A percentile compares a stretch with the other conserved stretches of the same genome.
phyloP scores from a whole-genome alignment of 2,797 vertebrate genomes.

The Enoplosus armatus region DNA sequence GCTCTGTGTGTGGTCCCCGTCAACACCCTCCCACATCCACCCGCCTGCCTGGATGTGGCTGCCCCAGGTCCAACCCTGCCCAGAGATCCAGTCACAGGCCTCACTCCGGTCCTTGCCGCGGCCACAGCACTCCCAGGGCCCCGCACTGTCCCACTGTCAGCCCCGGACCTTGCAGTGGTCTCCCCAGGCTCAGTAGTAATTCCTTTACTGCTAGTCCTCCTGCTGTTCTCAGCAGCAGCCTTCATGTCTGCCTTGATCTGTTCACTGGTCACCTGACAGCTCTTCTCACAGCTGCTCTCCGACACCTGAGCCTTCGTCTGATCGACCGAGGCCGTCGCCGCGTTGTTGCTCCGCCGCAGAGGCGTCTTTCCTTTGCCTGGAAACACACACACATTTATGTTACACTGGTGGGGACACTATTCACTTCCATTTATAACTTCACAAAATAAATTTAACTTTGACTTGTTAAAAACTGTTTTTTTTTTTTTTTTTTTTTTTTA shows the following conservation, averaged over 20 bases:
- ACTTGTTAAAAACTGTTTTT: not conserved
- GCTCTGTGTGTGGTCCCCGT: slow-evolving; percentile 22
- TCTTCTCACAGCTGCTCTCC: slow-evolving; percentile 95
- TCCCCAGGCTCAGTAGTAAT: slow-evolving; percentile 67
- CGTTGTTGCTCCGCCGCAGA: slow-evolving; percentile 83
- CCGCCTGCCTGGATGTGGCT: slow-evolving; percentile 43
- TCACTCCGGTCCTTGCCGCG: slow-evolving; percentile 30
- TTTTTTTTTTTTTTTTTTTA: too few relatives aligned
- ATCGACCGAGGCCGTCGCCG: not conserved
- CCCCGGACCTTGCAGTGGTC: not conserved
- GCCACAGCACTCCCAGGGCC: slow-evolving; percentile 15
- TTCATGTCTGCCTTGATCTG: slow-evolving; percentile 99
- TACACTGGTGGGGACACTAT: not conserved
- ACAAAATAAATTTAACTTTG: not conserved
- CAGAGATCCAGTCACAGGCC: slow-evolving; percentile 37
- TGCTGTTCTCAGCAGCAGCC: slow-evolving; percentile 91
- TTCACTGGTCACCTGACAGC: slow-evolving; percentile 98
- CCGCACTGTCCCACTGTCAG: not conserved
- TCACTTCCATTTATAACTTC: not conserved
- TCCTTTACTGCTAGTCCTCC: slow-evolving; percentile 64
- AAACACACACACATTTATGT: slow-evolving; percentile 16
- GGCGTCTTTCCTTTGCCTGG: slow-evolving; percentile 97
- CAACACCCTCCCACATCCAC: slow-evolving; percentile 46
- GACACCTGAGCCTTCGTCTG: slow-evolving; percentile 64
- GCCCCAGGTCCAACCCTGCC: slow-evolving; percentile 36